Evolutionary conservation across 2,113 vertebrate genomes (phyloP), one percentile per base, ranked within the genome.

Genomic region (Syngnathoides biaculeatus): DNA sequence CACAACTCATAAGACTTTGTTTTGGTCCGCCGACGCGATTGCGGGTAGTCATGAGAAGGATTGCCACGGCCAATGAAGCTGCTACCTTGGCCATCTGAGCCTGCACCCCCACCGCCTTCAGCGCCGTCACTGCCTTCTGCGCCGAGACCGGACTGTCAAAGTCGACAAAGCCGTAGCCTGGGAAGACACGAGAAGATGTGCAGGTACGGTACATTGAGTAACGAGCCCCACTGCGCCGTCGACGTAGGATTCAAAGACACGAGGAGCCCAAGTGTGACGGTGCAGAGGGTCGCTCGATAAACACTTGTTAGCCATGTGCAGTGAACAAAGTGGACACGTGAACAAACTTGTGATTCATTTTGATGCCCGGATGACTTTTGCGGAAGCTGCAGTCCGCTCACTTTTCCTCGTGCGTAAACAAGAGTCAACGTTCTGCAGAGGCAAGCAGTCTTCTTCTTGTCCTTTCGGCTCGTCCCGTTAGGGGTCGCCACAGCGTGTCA

Each of bases 31-130:
- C 24, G 4, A 66, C 4, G 20, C 26, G 27, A 65, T 20, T 50
- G 2, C 12, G 9, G 6, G 7, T 15, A 3, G n/a, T 47, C 8
- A 47, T 7, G 53, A 71, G 68, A 22, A 27, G 39, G 48, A 24
- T 47, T 62, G 24, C 64, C 24, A 15, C 48, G 24, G 73, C 19
- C 2, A 64, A 35, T 13, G 20, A 17, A 10, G 13, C 55, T 83
- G 90, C 88, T 91, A 96, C 95, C 94, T 97, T 97, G 75, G 95
- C 95, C 95, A 97, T 97, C 87, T 97, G 95, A 38, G 95, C 95
- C 87, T 96, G 95, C 27, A 97, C 93, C 24, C 95, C 95, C 0
- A 91, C 94, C 35, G 94, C 91, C 89, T 95, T 97, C 73, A 97
- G 89, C 0, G 94, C 94, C 0, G 91, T 93, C 56, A 97, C 95